Percentiles rank a stretch among this genome's conserved stretches.
phyloP scores from a whole-genome alignment of 2,113 vertebrate genomes.

The Gymnorhina tibicen region DNA sequence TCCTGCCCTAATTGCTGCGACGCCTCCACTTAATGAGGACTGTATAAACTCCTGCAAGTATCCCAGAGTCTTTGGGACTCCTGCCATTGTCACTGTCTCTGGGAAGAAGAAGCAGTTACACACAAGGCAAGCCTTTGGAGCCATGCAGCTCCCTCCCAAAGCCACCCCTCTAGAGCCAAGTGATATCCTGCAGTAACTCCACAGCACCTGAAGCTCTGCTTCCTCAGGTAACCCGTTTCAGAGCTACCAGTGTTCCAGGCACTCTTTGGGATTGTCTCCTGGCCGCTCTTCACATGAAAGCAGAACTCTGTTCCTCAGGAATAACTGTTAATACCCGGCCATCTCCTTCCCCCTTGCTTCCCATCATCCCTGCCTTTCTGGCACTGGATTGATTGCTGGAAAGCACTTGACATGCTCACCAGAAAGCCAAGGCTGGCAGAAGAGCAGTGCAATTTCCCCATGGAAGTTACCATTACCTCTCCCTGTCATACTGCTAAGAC shows the following conservation, averaged over 20 bases:
- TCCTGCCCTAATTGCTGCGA: background rate
- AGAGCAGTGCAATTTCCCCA: background rate
- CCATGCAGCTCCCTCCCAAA: background rate
- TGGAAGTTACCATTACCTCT: background rate
- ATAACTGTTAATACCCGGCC: background rate
- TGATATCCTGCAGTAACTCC: background rate
- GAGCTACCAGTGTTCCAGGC: background rate
- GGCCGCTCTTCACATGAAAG: background rate
- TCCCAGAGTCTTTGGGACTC: background rate
- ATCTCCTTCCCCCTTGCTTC: background rate
- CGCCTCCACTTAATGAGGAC: background rate
- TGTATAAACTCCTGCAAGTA: background rate
- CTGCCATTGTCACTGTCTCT: background rate
- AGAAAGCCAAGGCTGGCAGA: background rate
- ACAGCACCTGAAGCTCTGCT: background rate
- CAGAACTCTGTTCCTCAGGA: background rate
- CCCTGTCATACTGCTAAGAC: background rate
- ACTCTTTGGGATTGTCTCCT: background rate
- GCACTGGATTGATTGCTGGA: background rate
- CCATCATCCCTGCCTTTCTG: background rate
- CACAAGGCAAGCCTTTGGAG: background rate
- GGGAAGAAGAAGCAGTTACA: background rate
- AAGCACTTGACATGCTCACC: background rate
- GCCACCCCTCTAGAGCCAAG: background rate
- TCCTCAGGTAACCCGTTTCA: background rate